Base-by-base conservation (phyloP, 2,113 vertebrate genomes). In the Ia io region DNA sequence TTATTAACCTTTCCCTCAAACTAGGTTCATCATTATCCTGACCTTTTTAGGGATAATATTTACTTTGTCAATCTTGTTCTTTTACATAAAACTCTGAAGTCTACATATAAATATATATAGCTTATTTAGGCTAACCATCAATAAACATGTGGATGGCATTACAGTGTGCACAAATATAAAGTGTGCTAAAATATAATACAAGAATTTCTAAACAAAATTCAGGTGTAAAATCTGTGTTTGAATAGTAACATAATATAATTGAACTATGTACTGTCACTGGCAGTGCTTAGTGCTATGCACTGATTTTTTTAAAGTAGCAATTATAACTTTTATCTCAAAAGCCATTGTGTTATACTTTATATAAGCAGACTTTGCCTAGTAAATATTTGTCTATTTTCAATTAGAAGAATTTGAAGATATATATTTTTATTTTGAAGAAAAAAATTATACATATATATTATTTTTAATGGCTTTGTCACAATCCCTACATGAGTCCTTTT, bases 391-490 rank as follows among this genome's bases (percentile, higher is more conserved):
- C 11, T 42, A 8, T 16, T 89, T 90, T 9, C 25, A 2, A 35
- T 92, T 94, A 32, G 69, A 42, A 88, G 84, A 94, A 9, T 32
- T 84, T 17, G n/a, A 56, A 84, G 44, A 40, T 67, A 12, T 0
- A 87, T 96, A 63, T 25, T 1, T 93, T 95, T 88, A 91, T 32
- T 37, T 17, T 56, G 49, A 74, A 28, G 32, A 85, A 79, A 56
- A 53, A 53, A 53, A 20, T 20, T 61, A 47, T 0, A 2, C 82
- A 85, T 65, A 32, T 32, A 32, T 61, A 28, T 61, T 5, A 63
- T 12, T 96, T 95, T 96, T 76, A 93, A 93, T 82, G 86, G 11
- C 0, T 14, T 92, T 90, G 20, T 88, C 14, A 89, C 67, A 90
- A 2, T 93, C 51, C 97, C 20, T 51, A 74, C 40, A 77, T 40